Base-by-base conservation (phyloP, 2,797 vertebrate genomes). In the Intellagama lesueurii region DNA sequence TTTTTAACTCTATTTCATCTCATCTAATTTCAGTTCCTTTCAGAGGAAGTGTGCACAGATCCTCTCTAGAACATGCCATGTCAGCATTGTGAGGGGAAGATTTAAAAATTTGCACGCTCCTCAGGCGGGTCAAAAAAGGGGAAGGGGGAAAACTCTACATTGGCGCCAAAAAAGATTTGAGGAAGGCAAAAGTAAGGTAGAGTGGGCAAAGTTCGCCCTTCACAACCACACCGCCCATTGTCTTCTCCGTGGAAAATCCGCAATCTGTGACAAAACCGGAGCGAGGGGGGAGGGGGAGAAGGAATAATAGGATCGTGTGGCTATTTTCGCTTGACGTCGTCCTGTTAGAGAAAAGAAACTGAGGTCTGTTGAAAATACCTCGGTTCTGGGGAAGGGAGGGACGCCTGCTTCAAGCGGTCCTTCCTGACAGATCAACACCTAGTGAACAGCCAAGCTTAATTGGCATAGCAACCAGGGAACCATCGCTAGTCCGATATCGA, bases 381-480 rank as follows among this genome's bases (percentile, higher is more conserved):
- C 40, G 35, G 12, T 52, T 69, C 26, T 47, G 30, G 75, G 60
- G 30, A 70, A 28, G 26, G 83, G 14, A 81, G 79, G 22, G 19
- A 56, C 56, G 28, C 5, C 47, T 44, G 28, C 47, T 70, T 79
- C 49, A 44, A 7, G 24, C 69, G 49, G 66, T 3, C 40, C 76
- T 52, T 89, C 52, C 30, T 76, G 52, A n/a, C 52, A 85, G 26
- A 64, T 52, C 7, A 85, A 32, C 47, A 72, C 77, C 76, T 89
- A 64, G 49, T 47, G 77, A 32, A 73, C 47, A 60, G 70, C 17
- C 49, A 85, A 72, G 76, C 47, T 89, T 89, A 85, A 89, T 72
- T 89, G 76, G 88, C 68, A 80, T 47, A 80, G 76, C 76, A 89
- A 85, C 88, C 76, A 60, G 68, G 35, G 35, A 72, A 72, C 28